phyloP scores from a whole-genome alignment of 2,113 vertebrate genomes.

The Probosciger aterrimus region DNA sequence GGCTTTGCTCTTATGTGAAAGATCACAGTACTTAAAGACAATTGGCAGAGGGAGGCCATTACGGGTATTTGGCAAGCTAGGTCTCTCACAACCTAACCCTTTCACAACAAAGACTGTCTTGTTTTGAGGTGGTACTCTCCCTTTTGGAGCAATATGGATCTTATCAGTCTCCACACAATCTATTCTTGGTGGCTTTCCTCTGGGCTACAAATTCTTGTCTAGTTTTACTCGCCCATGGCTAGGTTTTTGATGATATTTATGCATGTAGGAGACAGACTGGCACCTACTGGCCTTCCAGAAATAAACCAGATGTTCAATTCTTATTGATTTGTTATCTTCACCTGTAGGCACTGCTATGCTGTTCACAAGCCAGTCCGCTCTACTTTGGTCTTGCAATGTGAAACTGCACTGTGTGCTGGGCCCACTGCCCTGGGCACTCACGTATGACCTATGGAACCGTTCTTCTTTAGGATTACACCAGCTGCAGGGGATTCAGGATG shows the following conservation, averaged over 20 bases:
- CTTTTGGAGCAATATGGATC: conserved; percentile 21
- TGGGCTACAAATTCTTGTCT: conserved; percentile 49
- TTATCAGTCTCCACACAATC: conserved; percentile 40
- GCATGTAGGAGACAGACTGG: conserved; percentile 2
- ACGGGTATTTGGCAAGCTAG: neutral
- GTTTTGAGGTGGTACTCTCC: conserved; percentile 32
- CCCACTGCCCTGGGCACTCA: neutral
- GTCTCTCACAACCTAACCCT: conserved; percentile 7
- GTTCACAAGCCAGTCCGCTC: neutral
- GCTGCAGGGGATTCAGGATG: neutral
- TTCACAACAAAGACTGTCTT: conserved; percentile 55
- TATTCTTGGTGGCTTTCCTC: conserved; percentile 35
- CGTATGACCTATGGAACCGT: neutral
- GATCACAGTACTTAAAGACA: conserved; percentile 30
- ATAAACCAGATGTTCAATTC: neutral
- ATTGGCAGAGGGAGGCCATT: conserved; percentile 1
- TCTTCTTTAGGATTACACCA: neutral
- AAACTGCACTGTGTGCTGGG: neutral
- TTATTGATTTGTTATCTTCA: neutral
- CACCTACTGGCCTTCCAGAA: conserved; percentile 25
- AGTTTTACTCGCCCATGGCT: neutral
- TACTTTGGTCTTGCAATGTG: neutral
- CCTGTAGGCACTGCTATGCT: neutral
- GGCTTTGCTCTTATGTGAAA: neutral
- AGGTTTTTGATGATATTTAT: conserved; percentile 13